Percentiles rank a stretch among this genome's conserved stretches.
phyloP scores from a whole-genome alignment of 1,140 invertebrate genomes.

The Dreissena rostriformis region DNA sequence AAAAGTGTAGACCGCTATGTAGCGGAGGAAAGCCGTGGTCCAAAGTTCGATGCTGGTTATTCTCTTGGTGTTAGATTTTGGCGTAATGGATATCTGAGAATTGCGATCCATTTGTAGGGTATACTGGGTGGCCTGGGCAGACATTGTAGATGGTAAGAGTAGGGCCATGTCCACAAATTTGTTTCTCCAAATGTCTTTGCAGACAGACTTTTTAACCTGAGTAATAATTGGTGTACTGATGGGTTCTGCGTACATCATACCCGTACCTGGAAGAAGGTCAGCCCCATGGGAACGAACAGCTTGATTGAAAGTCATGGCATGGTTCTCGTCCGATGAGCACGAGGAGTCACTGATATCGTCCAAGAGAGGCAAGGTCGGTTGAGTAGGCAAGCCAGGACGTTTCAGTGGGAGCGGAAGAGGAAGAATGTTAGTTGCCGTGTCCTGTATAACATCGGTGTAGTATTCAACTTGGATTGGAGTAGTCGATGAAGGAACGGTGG shows the following conservation, averaged over 20 bases:
- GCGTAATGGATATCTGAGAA: no score
- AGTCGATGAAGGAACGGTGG: no score
- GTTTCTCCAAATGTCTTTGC: slow-evolving; percentile 16
- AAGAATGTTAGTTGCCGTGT: no score
- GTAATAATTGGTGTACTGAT: neutral
- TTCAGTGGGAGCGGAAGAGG: no score
- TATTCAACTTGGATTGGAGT: no score
- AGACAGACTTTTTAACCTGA: neutral
- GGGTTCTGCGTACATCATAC: neutral
- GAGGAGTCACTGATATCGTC: no score
- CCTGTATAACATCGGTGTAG: no score
- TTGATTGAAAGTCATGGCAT: no score
- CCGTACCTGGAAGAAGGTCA: neutral
- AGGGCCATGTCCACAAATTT: slow-evolving; percentile 17
- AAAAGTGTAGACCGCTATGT: slow-evolving; percentile 1
- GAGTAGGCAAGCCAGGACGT: no score
- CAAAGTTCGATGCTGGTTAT: slow-evolving; percentile 8
- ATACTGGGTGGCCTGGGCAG: neutral
- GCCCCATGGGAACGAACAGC: neutral
- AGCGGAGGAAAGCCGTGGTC: slow-evolving; percentile 17
- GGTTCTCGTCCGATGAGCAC: no score
- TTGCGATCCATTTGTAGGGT: slow-evolving; percentile 1
- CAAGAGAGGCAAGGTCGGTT: no score
- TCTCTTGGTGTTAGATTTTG: neutral
- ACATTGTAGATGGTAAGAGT: neutral